Evolutionary conservation across 1,140 invertebrate genomes (phyloP).

Genomic region (Artemia franciscana): DNA sequence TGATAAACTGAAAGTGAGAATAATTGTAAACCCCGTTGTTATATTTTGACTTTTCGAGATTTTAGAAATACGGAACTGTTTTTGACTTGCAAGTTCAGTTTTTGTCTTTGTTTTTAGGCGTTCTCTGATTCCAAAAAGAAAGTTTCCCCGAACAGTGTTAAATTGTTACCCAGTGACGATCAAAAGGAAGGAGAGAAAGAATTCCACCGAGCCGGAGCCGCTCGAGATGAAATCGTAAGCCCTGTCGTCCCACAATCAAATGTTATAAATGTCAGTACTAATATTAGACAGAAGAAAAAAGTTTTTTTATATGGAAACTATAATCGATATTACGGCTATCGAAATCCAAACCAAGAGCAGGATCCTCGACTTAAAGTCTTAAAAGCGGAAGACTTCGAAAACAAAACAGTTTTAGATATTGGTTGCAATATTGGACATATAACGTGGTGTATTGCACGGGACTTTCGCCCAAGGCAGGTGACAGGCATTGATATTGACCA

Average conservation of each 20-base stretch:
- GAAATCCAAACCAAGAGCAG: constrained; percentile 49
- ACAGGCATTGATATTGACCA: constrained; percentile 88
- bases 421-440: constrained; percentile 94
- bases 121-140: too few species aligned
- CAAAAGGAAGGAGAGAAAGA: too few species aligned
- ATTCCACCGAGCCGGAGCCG: background rate
- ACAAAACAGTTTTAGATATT: constrained; percentile 82
- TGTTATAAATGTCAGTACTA: constrained; percentile 26
- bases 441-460: constrained; percentile 51
- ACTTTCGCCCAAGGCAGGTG: constrained; percentile 57
- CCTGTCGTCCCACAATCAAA: constrained; percentile 71
- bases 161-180: too few species aligned
- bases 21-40: too few species aligned
- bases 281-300: constrained; percentile 29
- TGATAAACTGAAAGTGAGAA: too few species aligned
- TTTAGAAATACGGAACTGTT: too few species aligned
- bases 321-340: constrained; percentile 84
- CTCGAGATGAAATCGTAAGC: constrained; percentile 69
- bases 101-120: too few species aligned
- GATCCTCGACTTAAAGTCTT: constrained; percentile 64
- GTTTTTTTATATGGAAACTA: constrained; percentile 87
- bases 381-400: constrained; percentile 55
- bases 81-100: too few species aligned
- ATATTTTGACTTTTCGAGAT: too few species aligned
- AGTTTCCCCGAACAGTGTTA: too few species aligned